Base-by-base conservation (phyloP, 1,140 invertebrate genomes). In the Neomicropteryx cornuta region DNA sequence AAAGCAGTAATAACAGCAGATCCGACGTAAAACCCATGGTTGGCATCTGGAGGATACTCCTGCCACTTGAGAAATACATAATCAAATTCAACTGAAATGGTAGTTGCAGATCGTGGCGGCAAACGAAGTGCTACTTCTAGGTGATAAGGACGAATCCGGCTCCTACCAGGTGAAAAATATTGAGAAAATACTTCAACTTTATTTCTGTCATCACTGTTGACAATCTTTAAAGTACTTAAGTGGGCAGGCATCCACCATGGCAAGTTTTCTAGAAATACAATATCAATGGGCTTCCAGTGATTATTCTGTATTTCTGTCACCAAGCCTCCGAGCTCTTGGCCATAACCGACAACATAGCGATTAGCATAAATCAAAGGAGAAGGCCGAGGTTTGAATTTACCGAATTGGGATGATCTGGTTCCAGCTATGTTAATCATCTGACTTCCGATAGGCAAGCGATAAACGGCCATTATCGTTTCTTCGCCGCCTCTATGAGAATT, bases 31-130 rank as follows among this genome's bases (percentile, higher is more conserved):
- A 95, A 96, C 1, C 95, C 96, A 68, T 97, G 93, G 75, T 97
- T 97, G 2, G 95, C 93, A 79, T 99, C 96, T 2, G 96, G 95
- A 23, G 94, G 94, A 70, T 97, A 98, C 66, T 98, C 94, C 52
- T 94, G 88, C 93, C 94, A 97, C 62, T 96, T 97, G 1, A 98
- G 70, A 55, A 97, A 92, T 17, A 90, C 80, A 62, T 90, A 89
- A 58, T 97, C 88, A 68, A 96, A 93, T 48, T 94, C 81, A 38
- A 96, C 76, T 8, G 77, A 85, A 31, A 97, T 73, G 42, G 82
- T 77, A 2, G 86, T 89, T 1, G 80, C 74, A 1, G 87, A 87
- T 43, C 77, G 73, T 0, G 88, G 71, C 11, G 88, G 87, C 39
- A 98, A 59, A 42, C 68, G 71, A 19, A 97, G 59, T 1, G 86